A percentile compares a stretch with the other conserved stretches of the same genome.
Evolutionary conservation across 2,888 invertebrate genomes (phyloP).

Genomic region (Agriopis leucophaearia): DNA sequence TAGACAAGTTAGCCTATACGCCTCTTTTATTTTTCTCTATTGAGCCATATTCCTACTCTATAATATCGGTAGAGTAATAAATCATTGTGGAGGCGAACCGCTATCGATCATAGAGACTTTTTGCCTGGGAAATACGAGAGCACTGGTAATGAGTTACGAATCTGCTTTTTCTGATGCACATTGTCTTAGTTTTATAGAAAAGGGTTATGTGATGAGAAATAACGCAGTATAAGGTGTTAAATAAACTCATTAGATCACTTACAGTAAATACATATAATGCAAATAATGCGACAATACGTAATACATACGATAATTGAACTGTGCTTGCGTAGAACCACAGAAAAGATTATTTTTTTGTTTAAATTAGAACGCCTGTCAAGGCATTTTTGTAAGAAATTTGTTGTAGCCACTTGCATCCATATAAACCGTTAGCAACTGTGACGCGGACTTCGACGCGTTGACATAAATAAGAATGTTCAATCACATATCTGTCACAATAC

Average conservation of each 20-base stretch:
- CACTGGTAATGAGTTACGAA: constrained; percentile 30
- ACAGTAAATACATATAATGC: background rate
- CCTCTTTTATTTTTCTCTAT: constrained; percentile 9
- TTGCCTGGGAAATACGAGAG: constrained; percentile 37
- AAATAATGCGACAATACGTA: background rate
- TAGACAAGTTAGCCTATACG: background rate
- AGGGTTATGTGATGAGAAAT: background rate
- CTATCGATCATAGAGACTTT: constrained; percentile 38
- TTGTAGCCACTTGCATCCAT: too few species aligned
- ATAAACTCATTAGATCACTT: background rate
- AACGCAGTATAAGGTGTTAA: background rate
- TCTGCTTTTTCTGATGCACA: constrained; percentile 19
- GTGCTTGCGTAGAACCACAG: too few species aligned
- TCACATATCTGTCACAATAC: too few species aligned
- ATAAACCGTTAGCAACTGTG: too few species aligned
- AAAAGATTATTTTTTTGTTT: too few species aligned
- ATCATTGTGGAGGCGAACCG: constrained; percentile 33
- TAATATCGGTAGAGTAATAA: constrained; percentile 30
- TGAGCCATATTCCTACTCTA: constrained; percentile 19
- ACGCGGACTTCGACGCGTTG: too few species aligned
- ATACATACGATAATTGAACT: too few species aligned
- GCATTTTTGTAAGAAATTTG: too few species aligned
- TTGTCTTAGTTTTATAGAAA: constrained; percentile 15
- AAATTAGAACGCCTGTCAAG: too few species aligned
- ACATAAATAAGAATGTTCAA: too few species aligned